Percentiles rank a stretch among this genome's conserved stretches.
Conservation (phyloP, 2,888 invertebrate species). For the Cordilura impudica region DNA sequence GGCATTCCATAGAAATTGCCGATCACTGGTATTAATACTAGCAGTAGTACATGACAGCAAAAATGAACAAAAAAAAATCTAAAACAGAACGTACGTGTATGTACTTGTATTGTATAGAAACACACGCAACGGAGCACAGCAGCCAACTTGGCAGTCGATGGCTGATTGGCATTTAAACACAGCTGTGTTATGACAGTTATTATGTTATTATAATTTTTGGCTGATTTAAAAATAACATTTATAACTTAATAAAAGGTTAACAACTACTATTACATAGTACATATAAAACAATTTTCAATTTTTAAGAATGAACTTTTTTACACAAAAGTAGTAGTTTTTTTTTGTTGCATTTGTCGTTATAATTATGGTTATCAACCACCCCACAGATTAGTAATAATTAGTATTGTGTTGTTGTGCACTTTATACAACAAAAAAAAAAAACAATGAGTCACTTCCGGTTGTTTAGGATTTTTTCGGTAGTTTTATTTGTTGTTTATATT, state of each 20-base stretch:
- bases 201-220: conserved; percentile 18
- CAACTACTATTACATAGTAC: too few species aligned
- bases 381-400: too few species aligned
- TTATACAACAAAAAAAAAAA: too few species aligned
- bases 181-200: conserved; percentile 24
- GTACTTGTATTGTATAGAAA: neutral
- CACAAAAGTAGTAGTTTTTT: neutral
- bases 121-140: conserved; percentile 32
- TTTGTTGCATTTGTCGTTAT: neutral
- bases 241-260: too few species aligned
- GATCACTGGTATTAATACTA: neutral
- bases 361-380: conserved; percentile 26
- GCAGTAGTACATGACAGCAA: neutral
- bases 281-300: too few species aligned
- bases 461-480: neutral
- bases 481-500: neutral
- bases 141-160: conserved; percentile 3
- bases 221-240: neutral
- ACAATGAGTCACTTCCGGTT: conserved; percentile 33
- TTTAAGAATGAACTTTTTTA: neutral
- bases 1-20: conserved; percentile 13
- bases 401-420: neutral
- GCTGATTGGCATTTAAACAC: neutral
- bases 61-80: neutral
- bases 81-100: too few species aligned